A percentile compares a stretch with the other conserved stretches of the same genome.
phyloP scores from a whole-genome alignment of 2,888 invertebrate genomes.

The Macaria liturata region DNA sequence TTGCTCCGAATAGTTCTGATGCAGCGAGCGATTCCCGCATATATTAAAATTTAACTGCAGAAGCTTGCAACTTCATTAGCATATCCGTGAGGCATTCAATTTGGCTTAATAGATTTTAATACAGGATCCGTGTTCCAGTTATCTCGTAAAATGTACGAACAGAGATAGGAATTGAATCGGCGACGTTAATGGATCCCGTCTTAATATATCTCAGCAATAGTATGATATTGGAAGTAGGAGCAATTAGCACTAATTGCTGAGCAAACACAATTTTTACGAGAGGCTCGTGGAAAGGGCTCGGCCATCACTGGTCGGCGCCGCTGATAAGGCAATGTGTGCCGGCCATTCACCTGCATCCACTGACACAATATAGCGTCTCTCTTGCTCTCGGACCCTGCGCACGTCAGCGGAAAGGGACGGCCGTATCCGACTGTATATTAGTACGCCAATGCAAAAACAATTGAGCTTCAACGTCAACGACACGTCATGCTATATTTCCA shows the following conservation, averaged over 20 bases:
- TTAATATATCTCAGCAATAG: too few species aligned
- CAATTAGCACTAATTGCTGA: too few species aligned
- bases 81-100: conserved; percentile 12
- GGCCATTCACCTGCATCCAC: conserved; percentile 79
- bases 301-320: conserved; percentile 59
- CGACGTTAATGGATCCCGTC: too few species aligned
- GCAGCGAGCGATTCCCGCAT: conserved; percentile 12
- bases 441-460: conserved; percentile 54
- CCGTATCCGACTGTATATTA: conserved; percentile 34
- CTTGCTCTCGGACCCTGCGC: conserved; percentile 43
- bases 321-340: conserved; percentile 80
- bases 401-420: conserved; percentile 43
- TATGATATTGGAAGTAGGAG: too few species aligned
- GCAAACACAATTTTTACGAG: conserved; percentile 1
- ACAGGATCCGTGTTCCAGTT: conserved; percentile 4
- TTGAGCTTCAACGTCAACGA: conserved; percentile 47
- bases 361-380: conserved; percentile 64
- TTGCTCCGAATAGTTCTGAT: conserved; percentile 37
- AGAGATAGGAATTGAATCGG: conserved; percentile 1
- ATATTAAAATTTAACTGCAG: conserved; percentile 21
- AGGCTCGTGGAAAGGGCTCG: conserved; percentile 52
- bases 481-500: conserved; percentile 59
- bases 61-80: conserved; percentile 19
- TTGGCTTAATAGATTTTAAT: conserved; percentile 7
- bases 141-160: background rate